A percentile compares a stretch with the other conserved stretches of the same genome.
Evolutionary conservation across 2,888 invertebrate genomes (phyloP).

Genomic region (Leptinotarsa peninsularis): DNA sequence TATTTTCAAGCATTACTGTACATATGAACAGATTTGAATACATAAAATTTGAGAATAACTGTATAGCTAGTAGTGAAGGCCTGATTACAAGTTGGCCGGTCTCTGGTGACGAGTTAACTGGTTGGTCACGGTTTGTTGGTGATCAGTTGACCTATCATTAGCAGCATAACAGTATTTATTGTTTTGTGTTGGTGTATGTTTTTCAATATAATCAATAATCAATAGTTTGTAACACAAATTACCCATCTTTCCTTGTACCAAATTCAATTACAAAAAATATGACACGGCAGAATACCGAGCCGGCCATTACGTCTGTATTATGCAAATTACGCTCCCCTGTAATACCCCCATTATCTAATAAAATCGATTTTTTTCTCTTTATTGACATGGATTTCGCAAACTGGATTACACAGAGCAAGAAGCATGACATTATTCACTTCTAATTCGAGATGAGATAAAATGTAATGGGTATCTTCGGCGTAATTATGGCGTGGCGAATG

Average conservation of each 20-base stretch:
- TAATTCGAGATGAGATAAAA: constrained; percentile 32
- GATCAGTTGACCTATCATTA: too few relatives aligned
- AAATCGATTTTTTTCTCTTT: constrained; percentile 28
- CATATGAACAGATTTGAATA: too few relatives aligned
- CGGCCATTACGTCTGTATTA: constrained; percentile 6
- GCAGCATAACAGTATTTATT: too few relatives aligned
- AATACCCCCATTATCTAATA: constrained; percentile 11
- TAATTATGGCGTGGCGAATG: constrained; percentile 24
- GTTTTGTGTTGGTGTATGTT: too few relatives aligned
- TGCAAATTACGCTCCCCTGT: constrained; percentile 3
- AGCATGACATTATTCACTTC: constrained; percentile 32
- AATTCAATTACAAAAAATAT: background rate
- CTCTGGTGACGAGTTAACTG: too few relatives aligned
- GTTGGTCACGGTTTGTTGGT: too few relatives aligned
- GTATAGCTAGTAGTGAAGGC: too few relatives aligned
- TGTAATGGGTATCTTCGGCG: constrained; percentile 16
- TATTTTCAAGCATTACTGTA: too few relatives aligned
- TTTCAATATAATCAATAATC: too few relatives aligned
- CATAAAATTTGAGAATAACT: too few relatives aligned
- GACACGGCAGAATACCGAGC: background rate
- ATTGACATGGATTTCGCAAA: constrained; percentile 35
- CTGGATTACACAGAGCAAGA: constrained; percentile 28
- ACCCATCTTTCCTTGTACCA: background rate
- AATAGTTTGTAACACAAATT: too few relatives aligned
- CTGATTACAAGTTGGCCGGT: too few relatives aligned